These are phyloP conservation scores for Oasisia sp. DNA, from an alignment of 2,888 invertebrate genomes.

Conservation along the genomic window DNA sequence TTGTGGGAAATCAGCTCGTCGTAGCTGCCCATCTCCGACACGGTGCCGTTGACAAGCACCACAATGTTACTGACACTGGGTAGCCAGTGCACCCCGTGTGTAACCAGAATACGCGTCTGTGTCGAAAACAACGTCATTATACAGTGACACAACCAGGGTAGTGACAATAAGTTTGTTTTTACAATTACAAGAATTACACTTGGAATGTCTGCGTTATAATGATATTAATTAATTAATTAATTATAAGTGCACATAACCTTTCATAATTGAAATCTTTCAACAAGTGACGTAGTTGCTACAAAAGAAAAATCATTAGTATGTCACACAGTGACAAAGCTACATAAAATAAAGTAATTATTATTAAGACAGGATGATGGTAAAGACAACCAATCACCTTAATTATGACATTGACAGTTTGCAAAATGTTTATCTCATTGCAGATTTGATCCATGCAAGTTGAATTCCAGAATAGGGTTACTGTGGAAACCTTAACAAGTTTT, in stretches of 20 bases:
- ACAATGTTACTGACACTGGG: slow-evolving; percentile 90
- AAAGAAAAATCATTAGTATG: neutral
- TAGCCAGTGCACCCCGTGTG: slow-evolving; percentile 93
- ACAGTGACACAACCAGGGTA: neutral
- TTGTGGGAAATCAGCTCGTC: slow-evolving; percentile 85
- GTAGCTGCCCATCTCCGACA: slow-evolving; percentile 91
- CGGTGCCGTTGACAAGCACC: slow-evolving; percentile 86
- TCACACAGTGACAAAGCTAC: no score
- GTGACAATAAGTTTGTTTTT: neutral
- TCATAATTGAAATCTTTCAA: neutral
- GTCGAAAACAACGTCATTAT: slow-evolving; percentile 19
- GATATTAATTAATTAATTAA: neutral
- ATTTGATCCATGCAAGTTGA: no score
- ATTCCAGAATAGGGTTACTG: no score
- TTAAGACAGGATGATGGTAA: no score
- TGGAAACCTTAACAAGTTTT: no score
- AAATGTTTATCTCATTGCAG: no score
- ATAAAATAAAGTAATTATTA: no score
- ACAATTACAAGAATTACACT: neutral
- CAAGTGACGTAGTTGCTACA: neutral
- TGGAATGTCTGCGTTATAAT: neutral
- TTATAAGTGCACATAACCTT: neutral
- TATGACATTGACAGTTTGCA: no score
- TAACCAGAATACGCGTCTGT: slow-evolving; percentile 88
- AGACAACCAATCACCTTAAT: no score